Evolutionary conservation across 2,113 vertebrate genomes (phyloP).

Genomic region (Anguilla rostrata): DNA sequence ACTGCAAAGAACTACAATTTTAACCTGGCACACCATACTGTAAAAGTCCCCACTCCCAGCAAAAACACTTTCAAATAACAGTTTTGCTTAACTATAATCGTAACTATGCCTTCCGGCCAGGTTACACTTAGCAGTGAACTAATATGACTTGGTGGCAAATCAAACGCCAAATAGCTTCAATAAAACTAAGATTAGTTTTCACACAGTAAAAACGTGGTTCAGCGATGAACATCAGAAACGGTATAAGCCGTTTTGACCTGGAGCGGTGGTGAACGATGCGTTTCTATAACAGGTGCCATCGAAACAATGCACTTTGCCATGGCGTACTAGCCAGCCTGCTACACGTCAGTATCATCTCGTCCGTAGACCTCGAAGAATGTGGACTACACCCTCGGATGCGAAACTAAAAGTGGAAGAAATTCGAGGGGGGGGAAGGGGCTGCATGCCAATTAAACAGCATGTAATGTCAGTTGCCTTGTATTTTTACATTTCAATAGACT

Average conservation of each 20-base stretch:
- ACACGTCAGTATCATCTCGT: neutral
- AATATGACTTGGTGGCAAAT: too few species aligned
- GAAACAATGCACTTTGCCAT: neutral
- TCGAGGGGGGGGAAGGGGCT: too few species aligned
- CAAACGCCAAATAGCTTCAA: too few species aligned
- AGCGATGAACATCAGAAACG: too few species aligned
- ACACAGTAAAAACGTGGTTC: too few species aligned
- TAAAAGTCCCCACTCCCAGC: too few species aligned
- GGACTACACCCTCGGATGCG: neutral
- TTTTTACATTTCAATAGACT: neutral
- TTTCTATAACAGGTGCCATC: conserved; percentile 3
- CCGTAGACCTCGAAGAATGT: neutral
- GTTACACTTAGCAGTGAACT: too few species aligned
- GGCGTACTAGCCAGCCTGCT: neutral
- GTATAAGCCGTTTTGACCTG: too few species aligned
- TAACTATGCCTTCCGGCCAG: too few species aligned
- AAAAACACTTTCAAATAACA: too few species aligned
- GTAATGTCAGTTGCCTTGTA: neutral
- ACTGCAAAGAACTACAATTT: neutral
- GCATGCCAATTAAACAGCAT: neutral
- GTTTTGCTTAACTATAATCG: too few species aligned
- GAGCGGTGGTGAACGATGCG: neutral
- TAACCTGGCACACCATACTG: neutral
- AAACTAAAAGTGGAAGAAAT: neutral
- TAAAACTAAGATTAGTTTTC: too few species aligned